Evolutionary conservation across 2,888 invertebrate species (phyloP), one percentile per base, ranked within the genome.

Genomic region (Ophion costatus): DNA sequence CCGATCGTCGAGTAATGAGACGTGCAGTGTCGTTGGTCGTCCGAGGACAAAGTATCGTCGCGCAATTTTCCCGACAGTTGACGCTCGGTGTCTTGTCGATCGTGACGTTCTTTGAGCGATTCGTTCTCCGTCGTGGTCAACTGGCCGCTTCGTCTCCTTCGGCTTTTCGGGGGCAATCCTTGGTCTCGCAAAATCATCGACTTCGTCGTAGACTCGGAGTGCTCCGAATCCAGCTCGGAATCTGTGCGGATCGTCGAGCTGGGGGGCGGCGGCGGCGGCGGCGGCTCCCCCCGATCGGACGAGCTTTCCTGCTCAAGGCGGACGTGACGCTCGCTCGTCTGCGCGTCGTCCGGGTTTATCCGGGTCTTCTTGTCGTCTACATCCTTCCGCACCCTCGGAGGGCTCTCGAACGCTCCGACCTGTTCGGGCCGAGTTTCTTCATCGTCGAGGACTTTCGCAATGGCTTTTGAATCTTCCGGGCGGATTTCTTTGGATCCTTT

Each of bases 161-260:
- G 80, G 42, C 33, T 67, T 61, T 67, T 82, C 24, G 78, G 70
- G 38, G 84, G 57, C 20, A 71, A 11, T 6, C 77, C 70, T 74
- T 63, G 78, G 45, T 86, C 85, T 14, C 75, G 80, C 1, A 78
- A 67, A 56, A 82, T 57, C 14, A 56, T 74, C 10, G 85, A 83
- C 45, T 71, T 85, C 3, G 82, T 85, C 3, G 82, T 75, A 10
- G 74, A 70, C 64, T 86, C 84, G 11, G 79, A 84, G 56, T 80
- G 70, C 66, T 85, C 87, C 20, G 81, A 86, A 59, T 86, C 86
- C 11, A 90, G 88, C 14, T 88, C 88, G 1, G 88, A 83, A 63
- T 88, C 88, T 5, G 87, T 87, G 42, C 87, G 87, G 86, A 87
- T 63, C 69, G 87, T 56, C 61, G 85, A 67, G 63, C 73, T 85